Conservation (phyloP, 2,888 invertebrate species). For the Biston stratarius region DNA sequence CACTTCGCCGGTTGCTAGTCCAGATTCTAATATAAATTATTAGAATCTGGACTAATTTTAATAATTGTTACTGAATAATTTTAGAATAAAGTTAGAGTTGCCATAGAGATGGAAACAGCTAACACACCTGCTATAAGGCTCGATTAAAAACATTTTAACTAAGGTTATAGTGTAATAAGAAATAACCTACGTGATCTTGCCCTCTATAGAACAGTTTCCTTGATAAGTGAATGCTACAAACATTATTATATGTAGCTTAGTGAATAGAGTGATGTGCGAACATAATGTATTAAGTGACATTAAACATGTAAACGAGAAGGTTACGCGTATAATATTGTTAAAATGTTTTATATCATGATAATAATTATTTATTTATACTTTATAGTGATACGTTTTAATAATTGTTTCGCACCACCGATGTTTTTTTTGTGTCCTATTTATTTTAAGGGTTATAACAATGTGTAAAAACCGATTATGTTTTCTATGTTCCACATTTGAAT, state of each 20-base stretch:
- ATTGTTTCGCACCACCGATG: not conserved
- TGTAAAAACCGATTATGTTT: not conserved
- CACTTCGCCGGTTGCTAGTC: not conserved
- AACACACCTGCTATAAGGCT: too few relatives aligned
- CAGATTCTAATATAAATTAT: too few relatives aligned
- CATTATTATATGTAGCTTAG: too few relatives aligned
- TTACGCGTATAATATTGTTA: not conserved
- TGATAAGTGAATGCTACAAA: too few relatives aligned
- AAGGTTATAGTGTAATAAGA: not conserved
- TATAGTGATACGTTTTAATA: too few relatives aligned
- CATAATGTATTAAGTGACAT: not conserved
- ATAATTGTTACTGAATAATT: too few relatives aligned
- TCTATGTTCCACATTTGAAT: not conserved
- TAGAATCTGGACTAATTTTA: too few relatives aligned
- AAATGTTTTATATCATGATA: not conserved
- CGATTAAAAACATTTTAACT: too few relatives aligned
- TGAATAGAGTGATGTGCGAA: not conserved
- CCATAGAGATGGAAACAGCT: not conserved
- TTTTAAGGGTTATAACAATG: not conserved
- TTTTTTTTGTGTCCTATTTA: constrained; percentile 4
- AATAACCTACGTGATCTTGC: not conserved
- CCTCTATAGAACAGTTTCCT: too few relatives aligned
- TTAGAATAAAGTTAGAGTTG: too few relatives aligned
- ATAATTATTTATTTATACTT: too few relatives aligned
- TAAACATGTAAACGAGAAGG: not conserved